These are phyloP conservation scores for Ophonus ardosiacus DNA, from an alignment of 2,888 invertebrate genomes.

Conservation along the genomic window DNA sequence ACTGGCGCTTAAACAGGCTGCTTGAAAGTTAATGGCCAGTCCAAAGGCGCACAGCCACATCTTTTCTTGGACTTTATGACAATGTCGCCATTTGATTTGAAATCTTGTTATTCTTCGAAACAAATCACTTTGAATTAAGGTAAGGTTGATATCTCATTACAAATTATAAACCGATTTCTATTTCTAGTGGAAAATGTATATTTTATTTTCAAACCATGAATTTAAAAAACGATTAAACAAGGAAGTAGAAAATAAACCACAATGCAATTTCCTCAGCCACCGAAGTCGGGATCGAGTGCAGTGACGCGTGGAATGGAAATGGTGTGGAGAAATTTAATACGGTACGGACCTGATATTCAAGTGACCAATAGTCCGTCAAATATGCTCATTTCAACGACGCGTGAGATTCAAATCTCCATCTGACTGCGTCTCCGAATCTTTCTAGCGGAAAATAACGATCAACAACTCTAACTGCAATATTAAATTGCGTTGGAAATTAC, in stretches of 20 bases:
- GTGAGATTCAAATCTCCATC: conserved; percentile 12
- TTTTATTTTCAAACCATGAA: background rate
- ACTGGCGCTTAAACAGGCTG: no score
- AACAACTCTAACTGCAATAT: conserved; percentile 19
- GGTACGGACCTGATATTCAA: conserved; percentile 47
- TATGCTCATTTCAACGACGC: conserved; percentile 22
- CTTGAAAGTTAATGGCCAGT: no score
- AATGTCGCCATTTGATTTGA: no score
- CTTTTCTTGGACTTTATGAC: no score
- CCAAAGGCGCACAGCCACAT: no score
- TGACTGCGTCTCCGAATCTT: background rate
- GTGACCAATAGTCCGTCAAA: conserved; percentile 57
- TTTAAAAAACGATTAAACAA: background rate
- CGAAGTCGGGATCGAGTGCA: background rate
- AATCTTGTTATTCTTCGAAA: no score
- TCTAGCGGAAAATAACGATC: conserved; percentile 45
- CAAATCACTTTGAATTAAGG: no score
- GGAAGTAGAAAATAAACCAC: background rate
- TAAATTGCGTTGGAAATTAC: conserved; percentile 19
- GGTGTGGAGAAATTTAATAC: conserved; percentile 46
- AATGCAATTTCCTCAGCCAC: background rate
- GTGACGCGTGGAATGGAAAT: conserved; percentile 39
- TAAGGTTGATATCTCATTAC: no score
- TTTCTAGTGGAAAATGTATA: background rate
- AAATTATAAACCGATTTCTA: no score